Conservation (phyloP, 1,140 invertebrate genomes). For the Plodia interpunctella region DNA sequence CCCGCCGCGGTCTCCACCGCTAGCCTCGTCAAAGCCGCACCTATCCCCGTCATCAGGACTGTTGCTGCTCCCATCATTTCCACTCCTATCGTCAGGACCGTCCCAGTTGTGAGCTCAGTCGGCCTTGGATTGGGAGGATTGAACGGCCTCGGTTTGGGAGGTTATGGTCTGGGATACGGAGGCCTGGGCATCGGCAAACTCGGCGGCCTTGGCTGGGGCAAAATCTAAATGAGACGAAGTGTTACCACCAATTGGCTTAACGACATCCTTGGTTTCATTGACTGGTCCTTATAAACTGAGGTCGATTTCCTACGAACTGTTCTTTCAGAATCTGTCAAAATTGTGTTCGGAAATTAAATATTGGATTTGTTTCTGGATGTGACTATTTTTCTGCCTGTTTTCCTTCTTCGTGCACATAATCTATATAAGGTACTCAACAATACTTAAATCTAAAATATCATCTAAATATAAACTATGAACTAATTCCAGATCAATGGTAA, state of each 20-base stretch:
- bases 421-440: too few relatives aligned
- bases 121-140: conserved; percentile 16
- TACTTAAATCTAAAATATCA: too few relatives aligned
- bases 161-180: conserved; percentile 17
- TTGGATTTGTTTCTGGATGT: too few relatives aligned
- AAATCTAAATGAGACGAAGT: conserved; percentile 23
- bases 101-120: conserved; percentile 21
- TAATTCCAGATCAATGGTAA: too few relatives aligned
- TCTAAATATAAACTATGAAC: too few relatives aligned
- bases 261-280: neutral
- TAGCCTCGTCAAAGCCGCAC: conserved; percentile 49
- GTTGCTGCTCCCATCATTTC: conserved; percentile 40
- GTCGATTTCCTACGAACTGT: conserved; percentile 3
- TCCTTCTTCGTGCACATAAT: too few relatives aligned
- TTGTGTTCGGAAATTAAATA: too few relatives aligned
- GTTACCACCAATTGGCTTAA: neutral
- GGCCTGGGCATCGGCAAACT: conserved; percentile 21
- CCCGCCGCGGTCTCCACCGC: conserved; percentile 49
- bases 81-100: conserved; percentile 42
- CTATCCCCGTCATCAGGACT: conserved; percentile 50
- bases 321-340: conserved; percentile 3
- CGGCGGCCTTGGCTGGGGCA: conserved; percentile 22
- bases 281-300: neutral
- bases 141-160: conserved; percentile 24
- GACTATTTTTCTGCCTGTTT: too few relatives aligned